Evolutionary conservation across 2,797 vertebrate species (phyloP).

Genomic region (Syndactyla subalaris): DNA sequence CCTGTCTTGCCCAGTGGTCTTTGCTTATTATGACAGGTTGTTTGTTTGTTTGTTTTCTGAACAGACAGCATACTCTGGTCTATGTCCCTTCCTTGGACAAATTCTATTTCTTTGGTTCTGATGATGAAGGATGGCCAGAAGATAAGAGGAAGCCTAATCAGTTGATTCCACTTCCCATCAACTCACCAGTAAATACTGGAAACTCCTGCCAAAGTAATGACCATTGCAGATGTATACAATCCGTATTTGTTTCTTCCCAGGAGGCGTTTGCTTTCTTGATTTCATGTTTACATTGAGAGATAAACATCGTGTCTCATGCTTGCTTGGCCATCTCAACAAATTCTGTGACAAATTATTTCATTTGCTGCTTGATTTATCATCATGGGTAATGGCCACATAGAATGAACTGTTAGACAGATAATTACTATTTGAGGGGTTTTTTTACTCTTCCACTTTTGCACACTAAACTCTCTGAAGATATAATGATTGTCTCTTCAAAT

Average conservation of each 20-base stretch:
- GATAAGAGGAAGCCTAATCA: constrained; percentile 49
- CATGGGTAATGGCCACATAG: neutral
- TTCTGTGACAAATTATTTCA: neutral
- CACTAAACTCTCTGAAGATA: neutral
- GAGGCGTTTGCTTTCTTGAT: neutral
- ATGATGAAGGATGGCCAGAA: constrained; percentile 78
- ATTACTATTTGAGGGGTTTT: neutral
- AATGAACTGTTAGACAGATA: neutral
- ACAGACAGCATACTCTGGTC: constrained; percentile 82
- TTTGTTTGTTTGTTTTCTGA: neutral
- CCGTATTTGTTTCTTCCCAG: neutral
- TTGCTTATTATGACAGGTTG: neutral
- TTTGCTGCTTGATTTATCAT: neutral
- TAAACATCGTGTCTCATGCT: neutral
- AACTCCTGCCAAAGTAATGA: neutral
- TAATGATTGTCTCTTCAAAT: neutral
- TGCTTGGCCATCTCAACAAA: neutral
- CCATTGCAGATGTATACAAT: neutral
- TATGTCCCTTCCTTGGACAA: constrained; percentile 75
- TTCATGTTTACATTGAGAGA: neutral
- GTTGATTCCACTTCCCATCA: constrained; percentile 79
- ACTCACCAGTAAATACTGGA: constrained; percentile 8
- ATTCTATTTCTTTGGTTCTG: constrained; percentile 83
- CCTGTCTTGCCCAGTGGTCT: neutral
- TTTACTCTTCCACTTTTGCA: neutral